Percentiles rank a stretch among this genome's conserved stretches.
Evolutionary conservation across 1,140 invertebrate genomes (phyloP).

Genomic region (Diachasmimorpha longicaudata): DNA sequence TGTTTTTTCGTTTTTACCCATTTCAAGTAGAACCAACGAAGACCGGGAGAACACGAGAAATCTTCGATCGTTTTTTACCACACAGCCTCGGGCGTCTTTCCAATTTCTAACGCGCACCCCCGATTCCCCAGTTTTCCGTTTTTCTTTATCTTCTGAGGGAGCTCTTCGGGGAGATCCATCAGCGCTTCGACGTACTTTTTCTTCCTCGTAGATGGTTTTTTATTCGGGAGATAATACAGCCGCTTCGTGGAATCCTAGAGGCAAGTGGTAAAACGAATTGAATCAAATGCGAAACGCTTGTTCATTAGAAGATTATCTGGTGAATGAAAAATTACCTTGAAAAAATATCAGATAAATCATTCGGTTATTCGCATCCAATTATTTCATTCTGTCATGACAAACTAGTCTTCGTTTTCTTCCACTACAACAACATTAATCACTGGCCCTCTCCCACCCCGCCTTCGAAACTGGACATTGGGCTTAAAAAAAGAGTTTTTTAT

Average conservation of each 20-base stretch:
- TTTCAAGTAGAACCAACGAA: neutral
- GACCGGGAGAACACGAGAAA: neutral
- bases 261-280: neutral
- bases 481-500: too few relatives aligned
- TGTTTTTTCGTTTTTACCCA: neutral
- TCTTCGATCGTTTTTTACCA: neutral
- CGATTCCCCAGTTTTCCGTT: neutral
- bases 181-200: neutral
- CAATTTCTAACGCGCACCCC: conserved; percentile 2
- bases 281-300: neutral
- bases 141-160: neutral
- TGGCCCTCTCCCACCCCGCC: too few relatives aligned
- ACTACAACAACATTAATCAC: too few relatives aligned
- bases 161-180: neutral
- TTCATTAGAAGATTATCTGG: neutral
- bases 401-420: too few relatives aligned
- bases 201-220: neutral
- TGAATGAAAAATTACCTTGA: neutral
- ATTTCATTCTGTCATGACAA: too few relatives aligned
- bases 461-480: too few relatives aligned
- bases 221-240: conserved; percentile 7
- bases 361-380: neutral
- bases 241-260: conserved; percentile 1
- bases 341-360: neutral
- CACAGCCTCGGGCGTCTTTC: conserved; percentile 8